Evolutionary conservation across 2,797 vertebrate genomes (phyloP), one percentile per base, ranked within the genome.

Genomic region (Myripristis jacobus): DNA sequence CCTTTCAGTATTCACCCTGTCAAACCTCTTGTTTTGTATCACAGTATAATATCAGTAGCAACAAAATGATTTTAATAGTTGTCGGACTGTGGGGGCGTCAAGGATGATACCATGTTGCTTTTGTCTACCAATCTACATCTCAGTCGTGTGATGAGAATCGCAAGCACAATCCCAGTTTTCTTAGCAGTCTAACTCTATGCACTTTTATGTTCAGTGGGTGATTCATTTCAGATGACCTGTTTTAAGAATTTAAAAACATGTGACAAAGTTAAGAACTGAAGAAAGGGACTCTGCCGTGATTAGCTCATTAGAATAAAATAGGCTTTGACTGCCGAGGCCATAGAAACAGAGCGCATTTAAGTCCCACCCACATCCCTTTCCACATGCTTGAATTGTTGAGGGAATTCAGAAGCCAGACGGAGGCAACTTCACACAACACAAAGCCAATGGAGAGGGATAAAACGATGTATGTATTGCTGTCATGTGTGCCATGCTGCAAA

Each of bases 1-100:
- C 80, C 78, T 70, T 70, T 86, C 83, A 81, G 82, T 89, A 84
- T 88, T 87, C 90, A 81, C 81, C 91, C 72, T 91, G 88, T 87
- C 76, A 58, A 84, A 88, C 66, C 79, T 86, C 77, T 87, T 81
- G 70, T 79, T 83, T 86, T 79, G 55, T 75, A 68, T 87, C 83
- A 81, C 75, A 83, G 80, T 86, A 58, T 73, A 59, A 63, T 80
- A 85, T 88, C 80, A 76, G 77, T 84, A 77, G 86, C 83, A 79
- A 66, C 78, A 86, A 67, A 74, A 52, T 31, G 59, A 81, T 34
- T n/a, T 43, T 60, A 54, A 41, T 56, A 75, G 73, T 75, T 50
- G 78, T 85, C 74, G 9, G 66, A 80, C 76, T 82, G 24, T 74
- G 38, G 64, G 81, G 78, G 77, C 53, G 61, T 73, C 1, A 19